Conservation (phyloP, 1,140 invertebrate genomes). For the Parapsyche elsis region DNA sequence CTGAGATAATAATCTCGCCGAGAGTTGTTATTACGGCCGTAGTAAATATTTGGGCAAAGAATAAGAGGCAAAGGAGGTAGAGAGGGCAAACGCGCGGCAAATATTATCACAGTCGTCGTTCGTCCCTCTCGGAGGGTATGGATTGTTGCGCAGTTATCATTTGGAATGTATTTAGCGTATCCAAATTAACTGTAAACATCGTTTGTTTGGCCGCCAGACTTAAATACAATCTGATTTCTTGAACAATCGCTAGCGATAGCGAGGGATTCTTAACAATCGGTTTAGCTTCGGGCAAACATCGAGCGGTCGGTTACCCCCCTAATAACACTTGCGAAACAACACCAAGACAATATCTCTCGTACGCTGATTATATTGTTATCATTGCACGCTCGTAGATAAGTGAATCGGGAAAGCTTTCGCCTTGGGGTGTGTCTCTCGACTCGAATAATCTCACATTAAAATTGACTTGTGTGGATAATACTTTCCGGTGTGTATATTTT, state of each 20-base stretch:
- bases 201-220: slow-evolving; percentile 11
- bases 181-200: slow-evolving; percentile 34
- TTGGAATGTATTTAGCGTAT: slow-evolving; percentile 33
- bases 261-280: slow-evolving; percentile 32
- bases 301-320: not conserved
- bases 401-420: no score
- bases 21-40: slow-evolving; percentile 17
- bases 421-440: no score
- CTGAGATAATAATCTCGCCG: slow-evolving; percentile 22
- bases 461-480: no score
- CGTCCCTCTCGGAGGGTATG: not conserved
- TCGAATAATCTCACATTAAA: no score
- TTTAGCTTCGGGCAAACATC: slow-evolving; percentile 11
- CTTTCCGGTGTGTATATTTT: not conserved
- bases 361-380: not conserved
- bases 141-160: slow-evolving; percentile 6
- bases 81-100: not conserved
- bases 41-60: slow-evolving; percentile 35
- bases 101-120: slow-evolving; percentile 25
- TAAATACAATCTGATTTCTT: slow-evolving; percentile 27
- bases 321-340: not conserved
- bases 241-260: not conserved
- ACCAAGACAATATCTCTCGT: not conserved
- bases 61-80: not conserved
- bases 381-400: not conserved